Percentiles rank a stretch among this genome's conserved stretches.
phyloP scores from a whole-genome alignment of 1,140 invertebrate species.

The Formica selysi region DNA sequence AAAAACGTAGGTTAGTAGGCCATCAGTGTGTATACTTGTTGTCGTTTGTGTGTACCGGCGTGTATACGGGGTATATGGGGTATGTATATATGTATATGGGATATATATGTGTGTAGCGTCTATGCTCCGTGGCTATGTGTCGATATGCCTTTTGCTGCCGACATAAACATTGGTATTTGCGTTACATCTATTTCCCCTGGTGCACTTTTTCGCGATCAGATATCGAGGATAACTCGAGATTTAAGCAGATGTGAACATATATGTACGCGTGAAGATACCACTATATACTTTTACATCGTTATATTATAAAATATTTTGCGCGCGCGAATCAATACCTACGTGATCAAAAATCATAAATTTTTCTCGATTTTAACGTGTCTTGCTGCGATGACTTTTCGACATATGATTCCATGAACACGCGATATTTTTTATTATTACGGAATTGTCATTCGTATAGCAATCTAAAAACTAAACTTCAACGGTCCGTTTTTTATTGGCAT shows the following conservation, averaged over 20 bases:
- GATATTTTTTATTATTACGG: not conserved
- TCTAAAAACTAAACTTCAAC: not conserved
- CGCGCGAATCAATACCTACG: not conserved
- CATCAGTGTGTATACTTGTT: conserved; percentile 67
- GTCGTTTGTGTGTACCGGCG: conserved; percentile 48
- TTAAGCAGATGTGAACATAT: conserved; percentile 32
- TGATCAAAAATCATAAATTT: not conserved
- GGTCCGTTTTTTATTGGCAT: not conserved
- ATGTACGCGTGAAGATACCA: not conserved
- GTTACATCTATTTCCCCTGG: conserved; percentile 57
- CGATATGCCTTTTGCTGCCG: conserved; percentile 73
- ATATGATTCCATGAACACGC: not conserved
- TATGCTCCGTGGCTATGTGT: conserved; percentile 52
- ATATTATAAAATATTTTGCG: not conserved
- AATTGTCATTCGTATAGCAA: not conserved
- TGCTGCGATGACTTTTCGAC: not conserved
- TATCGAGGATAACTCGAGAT: conserved; percentile 59
- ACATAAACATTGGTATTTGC: conserved; percentile 63
- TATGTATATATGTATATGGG: conserved; percentile 23
- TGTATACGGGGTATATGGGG: conserved; percentile 46
- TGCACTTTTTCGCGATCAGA: conserved; percentile 42
- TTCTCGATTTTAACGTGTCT: not conserved
- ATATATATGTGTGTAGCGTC: conserved; percentile 13
- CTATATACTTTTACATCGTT: not conserved
- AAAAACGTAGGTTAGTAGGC: conserved; percentile 85